Evolutionary conservation across 1,140 invertebrate species (phyloP).

Genomic region (Lordiphosa collinella): DNA sequence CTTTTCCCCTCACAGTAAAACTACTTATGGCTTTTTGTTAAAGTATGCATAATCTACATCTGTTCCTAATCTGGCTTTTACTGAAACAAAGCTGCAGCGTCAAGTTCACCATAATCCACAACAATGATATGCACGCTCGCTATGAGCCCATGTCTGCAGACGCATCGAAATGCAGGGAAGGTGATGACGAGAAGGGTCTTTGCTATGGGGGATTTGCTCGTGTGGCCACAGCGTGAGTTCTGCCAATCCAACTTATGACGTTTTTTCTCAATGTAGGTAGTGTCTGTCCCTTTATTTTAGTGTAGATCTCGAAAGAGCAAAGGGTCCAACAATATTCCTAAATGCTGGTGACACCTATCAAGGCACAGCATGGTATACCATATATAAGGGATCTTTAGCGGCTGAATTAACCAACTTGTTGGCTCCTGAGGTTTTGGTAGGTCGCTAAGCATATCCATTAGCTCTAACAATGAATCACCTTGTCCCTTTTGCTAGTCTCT

Average conservation of each 20-base stretch:
- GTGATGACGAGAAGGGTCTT: conserved; percentile 80
- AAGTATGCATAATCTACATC: no score
- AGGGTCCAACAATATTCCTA: conserved; percentile 85
- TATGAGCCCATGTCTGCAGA: conserved; percentile 87
- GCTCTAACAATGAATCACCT: not conserved
- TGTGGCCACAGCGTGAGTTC: conserved; percentile 83
- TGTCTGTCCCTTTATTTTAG: conserved; percentile 64
- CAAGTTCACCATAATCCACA: conserved; percentile 87
- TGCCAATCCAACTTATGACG: no score
- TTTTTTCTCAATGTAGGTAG: no score
- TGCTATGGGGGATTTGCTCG: conserved; percentile 92
- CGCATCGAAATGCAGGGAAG: conserved; percentile 83
- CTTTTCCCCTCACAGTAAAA: no score
- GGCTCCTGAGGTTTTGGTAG: conserved; percentile 90
- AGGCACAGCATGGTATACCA: conserved; percentile 89
- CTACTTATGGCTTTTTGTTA: no score
- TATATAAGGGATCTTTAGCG: conserved; percentile 87
- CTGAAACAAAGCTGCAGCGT: not conserved
- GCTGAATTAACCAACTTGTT: conserved; percentile 88
- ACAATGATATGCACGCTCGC: conserved; percentile 93
- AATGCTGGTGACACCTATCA: conserved; percentile 95
- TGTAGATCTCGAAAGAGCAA: conserved; percentile 81
- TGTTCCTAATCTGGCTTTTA: not conserved
- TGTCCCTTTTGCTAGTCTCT: conserved; percentile 83
- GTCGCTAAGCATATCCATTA: conserved; percentile 45